Evolutionary conservation across 2,888 invertebrate species (phyloP), one percentile per base, ranked within the genome.

Genomic region (Diaphora mendica): DNA sequence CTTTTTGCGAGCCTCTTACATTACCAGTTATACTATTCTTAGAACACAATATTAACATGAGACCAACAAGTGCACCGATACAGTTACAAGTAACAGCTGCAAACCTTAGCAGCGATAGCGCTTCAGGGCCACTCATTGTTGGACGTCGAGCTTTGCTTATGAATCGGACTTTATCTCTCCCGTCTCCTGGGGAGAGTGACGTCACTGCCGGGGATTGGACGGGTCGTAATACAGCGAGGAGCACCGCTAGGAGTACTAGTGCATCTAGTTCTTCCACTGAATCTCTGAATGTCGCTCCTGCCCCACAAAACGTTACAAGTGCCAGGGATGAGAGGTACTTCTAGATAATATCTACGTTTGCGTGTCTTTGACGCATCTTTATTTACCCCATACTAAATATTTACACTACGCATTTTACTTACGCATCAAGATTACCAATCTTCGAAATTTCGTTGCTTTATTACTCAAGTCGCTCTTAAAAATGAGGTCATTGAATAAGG

Each of bases 51-150:
- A 92, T 94, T 64, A 94, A 95, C 75, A 91, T 94, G 91, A 88
- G 95, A 62, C 95, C 95, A 48, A 94, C 94, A 0, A 95, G 94
- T 82, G 94, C 95, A 20, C 95, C 95, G 4, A 93, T 95, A 86
- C 95, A 95, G 83, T 87, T 95, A 78, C 95, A 95, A 89, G 93
- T 95, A 65, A 94, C 95, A 26, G 94, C 95, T 35, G 93, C 95
- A 3, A 95, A 95, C 88, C 85, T 95, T n/a, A 94, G 91, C 79
- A 91, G 89, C 71, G 94, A 93, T 80, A 92, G 92, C 26, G 88
- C 92, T 30, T 93, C 95, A 13, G 94, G 94, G 3, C 95, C 95
- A 26, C 86, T 95, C 70, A 95, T 95, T 70, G 91, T 95, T 17
- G 95, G 95, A 13, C 92, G 95, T 2, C 87, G 93, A 71, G 91